phyloP scores from a whole-genome alignment of 2,888 invertebrate genomes.

The Erebia aethiops region DNA sequence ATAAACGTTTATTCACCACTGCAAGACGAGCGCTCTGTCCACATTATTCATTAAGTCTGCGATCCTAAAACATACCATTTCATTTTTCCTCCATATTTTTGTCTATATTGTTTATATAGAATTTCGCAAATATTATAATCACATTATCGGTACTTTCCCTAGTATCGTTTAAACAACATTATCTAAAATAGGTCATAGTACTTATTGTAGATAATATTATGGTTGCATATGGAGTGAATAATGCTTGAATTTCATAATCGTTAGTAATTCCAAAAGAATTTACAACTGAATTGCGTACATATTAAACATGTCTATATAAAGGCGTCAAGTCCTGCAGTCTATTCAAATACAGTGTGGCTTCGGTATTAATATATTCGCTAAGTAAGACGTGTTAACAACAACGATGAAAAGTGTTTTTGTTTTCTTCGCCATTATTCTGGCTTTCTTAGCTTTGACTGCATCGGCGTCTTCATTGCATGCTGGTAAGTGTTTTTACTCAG shows the following conservation, averaged over 20 bases:
- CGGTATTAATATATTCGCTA: not conserved
- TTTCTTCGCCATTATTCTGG: constrained; percentile 9
- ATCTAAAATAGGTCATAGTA: not conserved
- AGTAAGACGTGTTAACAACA: not conserved
- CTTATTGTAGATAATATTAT: too few relatives aligned
- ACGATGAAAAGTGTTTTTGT: constrained; percentile 15
- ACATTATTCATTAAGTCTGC: not conserved
- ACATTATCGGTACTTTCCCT: constrained; percentile 5
- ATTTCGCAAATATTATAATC: not conserved
- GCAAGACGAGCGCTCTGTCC: not conserved
- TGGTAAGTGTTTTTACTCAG: not conserved
- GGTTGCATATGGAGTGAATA: not conserved
- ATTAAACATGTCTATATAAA: not conserved
- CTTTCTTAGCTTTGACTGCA: constrained; percentile 3
- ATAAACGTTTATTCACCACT: not conserved
- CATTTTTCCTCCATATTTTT: constrained; percentile 1
- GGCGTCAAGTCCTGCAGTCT: constrained; percentile 3
- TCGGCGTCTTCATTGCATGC: not conserved
- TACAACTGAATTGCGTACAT: constrained; percentile 4
- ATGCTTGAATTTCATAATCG: constrained; percentile 9
- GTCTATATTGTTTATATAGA: not conserved
- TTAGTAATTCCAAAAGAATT: constrained; percentile 11
- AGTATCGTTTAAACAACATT: not conserved
- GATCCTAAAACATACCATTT: not conserved
- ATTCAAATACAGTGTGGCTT: not conserved